Percentiles rank a stretch among this genome's conserved stretches.
Conservation (phyloP, 2,888 invertebrate genomes). For the Euzophera pinguis region DNA sequence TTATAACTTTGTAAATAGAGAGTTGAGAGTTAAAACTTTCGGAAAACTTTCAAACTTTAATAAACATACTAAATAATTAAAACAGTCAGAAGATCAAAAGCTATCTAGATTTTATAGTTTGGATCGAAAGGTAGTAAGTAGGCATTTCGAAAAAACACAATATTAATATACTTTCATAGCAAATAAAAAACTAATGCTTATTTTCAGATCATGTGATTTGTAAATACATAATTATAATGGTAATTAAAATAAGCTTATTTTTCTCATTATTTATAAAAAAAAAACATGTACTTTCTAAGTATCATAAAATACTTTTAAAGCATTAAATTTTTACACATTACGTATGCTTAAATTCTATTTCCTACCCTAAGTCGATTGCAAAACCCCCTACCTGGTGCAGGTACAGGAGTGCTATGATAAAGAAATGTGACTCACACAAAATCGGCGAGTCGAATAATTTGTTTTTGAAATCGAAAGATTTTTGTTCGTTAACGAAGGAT, state of each 20-base stretch:
- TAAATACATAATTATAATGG: slow-evolving; percentile 25
- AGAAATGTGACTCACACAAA: too few species aligned
- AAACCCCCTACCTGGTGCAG: too few species aligned
- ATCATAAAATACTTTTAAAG: slow-evolving; percentile 34
- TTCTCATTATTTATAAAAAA: slow-evolving; percentile 18
- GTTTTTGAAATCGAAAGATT: too few species aligned
- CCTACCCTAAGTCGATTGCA: too few species aligned
- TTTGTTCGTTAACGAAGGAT: too few species aligned
- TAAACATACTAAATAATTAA: too few species aligned
- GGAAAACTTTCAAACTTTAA: too few species aligned
- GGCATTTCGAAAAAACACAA: not conserved
- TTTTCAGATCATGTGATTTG: slow-evolving; percentile 29
- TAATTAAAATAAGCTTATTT: slow-evolving; percentile 15
- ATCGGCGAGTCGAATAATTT: too few species aligned
- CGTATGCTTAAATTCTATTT: slow-evolving; percentile 11
- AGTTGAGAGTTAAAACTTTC: not conserved
- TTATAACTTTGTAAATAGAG: not conserved
- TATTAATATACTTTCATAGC: not conserved
- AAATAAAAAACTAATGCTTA: not conserved
- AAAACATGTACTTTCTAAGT: slow-evolving; percentile 21
- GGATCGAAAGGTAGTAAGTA: too few species aligned
- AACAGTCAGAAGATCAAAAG: too few species aligned
- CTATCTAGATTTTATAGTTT: too few species aligned
- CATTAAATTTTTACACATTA: slow-evolving; percentile 51
- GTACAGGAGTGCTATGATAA: too few species aligned